Evolutionary conservation across 2,888 invertebrate genomes (phyloP), one percentile per base, ranked within the genome.

Genomic region (Aphidoletes aphidimyza): DNA sequence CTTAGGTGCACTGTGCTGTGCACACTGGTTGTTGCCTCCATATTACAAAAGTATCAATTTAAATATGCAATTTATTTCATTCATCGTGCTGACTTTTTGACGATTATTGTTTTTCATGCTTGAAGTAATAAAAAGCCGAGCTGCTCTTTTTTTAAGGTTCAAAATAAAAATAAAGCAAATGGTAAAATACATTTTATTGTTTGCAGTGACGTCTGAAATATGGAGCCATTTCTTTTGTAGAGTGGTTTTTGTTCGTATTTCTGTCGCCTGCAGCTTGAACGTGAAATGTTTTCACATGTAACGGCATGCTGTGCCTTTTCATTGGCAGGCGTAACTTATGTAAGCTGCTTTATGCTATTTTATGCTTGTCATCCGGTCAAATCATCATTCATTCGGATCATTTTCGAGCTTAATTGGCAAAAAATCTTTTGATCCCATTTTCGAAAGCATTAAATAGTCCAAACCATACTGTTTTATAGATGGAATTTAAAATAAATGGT

Each of bases 291-390:
- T 54, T 17, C n/a, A n/a, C 17, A 17, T 54, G n/a, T 54, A 11
- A 54, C 54, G 9, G 17, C n/a, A n/a, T 19, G n/a, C 17, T 54
- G 54, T 54, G n/a, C 54, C 5, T 8, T n/a, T 19, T 6, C 5
- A n/a, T 54, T n/a, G n/a, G 17, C 5, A 19, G n/a, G 22, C 17
- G 5, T 5, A n/a, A 6, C 17, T n/a, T n/a, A n/a, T 54, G 54
- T 54, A n/a, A 54, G 22, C 54, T 11, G n/a, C n/a, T n/a, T n/a
- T n/a, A n/a, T n/a, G n/a, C n/a, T n/a, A 54, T 54, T 54, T 54
- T 54, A 17, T 54, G 54, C 54, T 54, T 54, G 54, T 54, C 54
- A 54, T 54, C 54, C 54, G 54, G 54, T 54, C 54, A 19, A 54
- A 54, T 6, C 54, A 54, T n/a, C 54, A n/a, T n/a, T n/a, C 54